Evolutionary conservation across 2,113 vertebrate genomes (phyloP).

Genomic region (Festucalex cinctus): DNA sequence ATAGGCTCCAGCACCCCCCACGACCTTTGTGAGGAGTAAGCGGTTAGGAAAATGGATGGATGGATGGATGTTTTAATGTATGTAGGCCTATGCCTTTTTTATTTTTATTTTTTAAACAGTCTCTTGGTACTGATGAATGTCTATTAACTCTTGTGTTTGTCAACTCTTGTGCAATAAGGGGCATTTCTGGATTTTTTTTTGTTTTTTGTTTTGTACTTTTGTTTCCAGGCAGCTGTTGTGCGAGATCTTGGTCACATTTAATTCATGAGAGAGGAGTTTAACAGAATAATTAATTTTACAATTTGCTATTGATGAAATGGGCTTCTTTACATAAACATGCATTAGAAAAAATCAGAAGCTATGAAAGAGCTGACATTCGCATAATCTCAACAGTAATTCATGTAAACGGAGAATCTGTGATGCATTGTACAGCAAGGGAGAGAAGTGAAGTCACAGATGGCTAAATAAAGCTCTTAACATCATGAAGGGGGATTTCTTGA

Average conservation of each 20-base stretch:
- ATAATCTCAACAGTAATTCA: slow-evolving; percentile 51
- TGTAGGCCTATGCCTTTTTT: too few species aligned
- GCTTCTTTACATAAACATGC: slow-evolving; percentile 41
- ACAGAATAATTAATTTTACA: slow-evolving; percentile 23
- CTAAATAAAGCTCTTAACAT: slow-evolving; percentile 11
- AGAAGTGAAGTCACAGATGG: background rate
- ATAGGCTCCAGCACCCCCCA: too few species aligned
- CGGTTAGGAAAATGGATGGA: too few species aligned
- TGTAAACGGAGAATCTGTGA: slow-evolving; percentile 31
- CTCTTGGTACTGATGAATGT: too few species aligned
- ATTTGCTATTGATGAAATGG: slow-evolving; percentile 41
- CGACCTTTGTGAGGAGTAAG: too few species aligned
- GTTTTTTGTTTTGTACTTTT: background rate
- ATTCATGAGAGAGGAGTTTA: slow-evolving; percentile 29
- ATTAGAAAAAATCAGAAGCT: slow-evolving; percentile 49
- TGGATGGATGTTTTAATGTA: too few species aligned
- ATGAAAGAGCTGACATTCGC: slow-evolving; percentile 57
- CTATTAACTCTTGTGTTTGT: background rate
- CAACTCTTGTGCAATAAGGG: background rate
- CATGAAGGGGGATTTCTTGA: slow-evolving; percentile 1
- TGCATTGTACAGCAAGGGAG: slow-evolving; percentile 20
- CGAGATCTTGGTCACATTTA: slow-evolving; percentile 27
- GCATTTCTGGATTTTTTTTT: slow-evolving; percentile 1
- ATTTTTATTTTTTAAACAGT: too few species aligned
- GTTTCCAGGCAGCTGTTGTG: slow-evolving; percentile 13